These are phyloP conservation scores for Xestia rhomboidea DNA, from an alignment of 2,888 invertebrate species.

Conservation along the genomic window DNA sequence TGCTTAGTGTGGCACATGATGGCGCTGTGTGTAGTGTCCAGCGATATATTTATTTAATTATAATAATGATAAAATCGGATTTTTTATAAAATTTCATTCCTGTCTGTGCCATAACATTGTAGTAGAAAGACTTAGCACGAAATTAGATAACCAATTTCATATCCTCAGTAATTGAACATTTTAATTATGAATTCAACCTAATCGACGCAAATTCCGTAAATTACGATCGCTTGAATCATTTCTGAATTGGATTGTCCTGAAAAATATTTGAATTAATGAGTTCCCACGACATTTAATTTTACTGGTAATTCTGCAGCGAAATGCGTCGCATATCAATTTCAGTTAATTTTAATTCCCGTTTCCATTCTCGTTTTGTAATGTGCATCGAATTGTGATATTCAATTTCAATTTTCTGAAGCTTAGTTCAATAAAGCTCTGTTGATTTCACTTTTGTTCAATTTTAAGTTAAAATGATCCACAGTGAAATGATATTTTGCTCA, in stretches of 20 bases:
- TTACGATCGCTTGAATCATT: background rate
- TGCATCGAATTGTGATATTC: conserved; percentile 12
- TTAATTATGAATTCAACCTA: background rate
- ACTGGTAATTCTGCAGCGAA: conserved; percentile 16
- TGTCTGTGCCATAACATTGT: background rate
- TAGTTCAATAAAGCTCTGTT: background rate
- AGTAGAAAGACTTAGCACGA: background rate
- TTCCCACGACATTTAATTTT: conserved; percentile 3
- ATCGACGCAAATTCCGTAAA: background rate
- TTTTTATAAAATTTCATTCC: background rate
- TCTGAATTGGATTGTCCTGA: background rate
- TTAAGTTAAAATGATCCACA: background rate
- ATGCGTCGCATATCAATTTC: conserved; percentile 17
- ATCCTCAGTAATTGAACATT: background rate
- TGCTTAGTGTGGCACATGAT: too few species aligned
- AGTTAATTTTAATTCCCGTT: conserved; percentile 31
- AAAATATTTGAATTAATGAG: conserved; percentile 5
- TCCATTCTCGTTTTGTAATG: conserved; percentile 26
- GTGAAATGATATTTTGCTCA: background rate
- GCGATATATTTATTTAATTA: too few species aligned
- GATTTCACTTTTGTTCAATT: conserved; percentile 2
- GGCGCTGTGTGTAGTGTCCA: too few species aligned
- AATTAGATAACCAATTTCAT: background rate
- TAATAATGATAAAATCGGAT: too few species aligned
- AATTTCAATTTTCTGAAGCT: conserved; percentile 14